Conservation (phyloP, 2,113 vertebrate species). For the Cololabis saira region DNA sequence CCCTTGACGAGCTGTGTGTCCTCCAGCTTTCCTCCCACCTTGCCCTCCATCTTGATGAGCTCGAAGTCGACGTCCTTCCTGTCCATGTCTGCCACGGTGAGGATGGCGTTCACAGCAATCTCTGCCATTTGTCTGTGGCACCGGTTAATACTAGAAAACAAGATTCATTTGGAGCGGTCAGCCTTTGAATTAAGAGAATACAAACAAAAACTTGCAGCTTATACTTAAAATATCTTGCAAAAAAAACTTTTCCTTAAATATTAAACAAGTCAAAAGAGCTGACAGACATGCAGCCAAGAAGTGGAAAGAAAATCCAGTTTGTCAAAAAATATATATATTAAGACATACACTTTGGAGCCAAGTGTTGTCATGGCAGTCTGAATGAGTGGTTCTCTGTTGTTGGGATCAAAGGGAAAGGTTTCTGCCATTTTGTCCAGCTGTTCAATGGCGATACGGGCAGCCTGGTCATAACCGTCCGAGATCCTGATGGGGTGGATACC, state of each 20-base stretch:
- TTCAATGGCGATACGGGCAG: constrained; percentile 89
- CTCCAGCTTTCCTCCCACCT: constrained; percentile 96
- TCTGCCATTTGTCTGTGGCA: constrained; percentile 99
- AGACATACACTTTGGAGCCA: constrained; percentile 93
- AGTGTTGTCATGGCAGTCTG: constrained; percentile 97
- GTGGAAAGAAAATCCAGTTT: too few relatives aligned
- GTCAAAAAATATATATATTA: too few relatives aligned
- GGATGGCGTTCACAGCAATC: constrained; percentile 94
- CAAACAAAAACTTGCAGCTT: background rate
- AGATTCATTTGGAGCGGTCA: background rate
- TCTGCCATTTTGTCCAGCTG: constrained; percentile 94
- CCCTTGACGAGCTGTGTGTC: constrained; percentile 96
- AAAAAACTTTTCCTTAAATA: too few relatives aligned
- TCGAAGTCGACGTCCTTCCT: constrained; percentile 98
- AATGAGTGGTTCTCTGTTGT: constrained; percentile 90
- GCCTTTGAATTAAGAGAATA: background rate
- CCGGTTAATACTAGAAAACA: constrained; percentile 89
- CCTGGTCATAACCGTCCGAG: constrained; percentile 95
- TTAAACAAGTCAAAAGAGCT: too few relatives aligned
- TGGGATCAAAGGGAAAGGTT: constrained; percentile 88
- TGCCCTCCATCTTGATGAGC: constrained; percentile 98
- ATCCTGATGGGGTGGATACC: constrained; percentile 98
- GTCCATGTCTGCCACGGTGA: constrained; percentile 97
- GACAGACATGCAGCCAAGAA: too few relatives aligned
- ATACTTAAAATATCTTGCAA: too few relatives aligned